These are phyloP conservation scores for Trachymyrmex cornetzi DNA, from an alignment of 1,140 invertebrate species.

Conservation along the genomic window DNA sequence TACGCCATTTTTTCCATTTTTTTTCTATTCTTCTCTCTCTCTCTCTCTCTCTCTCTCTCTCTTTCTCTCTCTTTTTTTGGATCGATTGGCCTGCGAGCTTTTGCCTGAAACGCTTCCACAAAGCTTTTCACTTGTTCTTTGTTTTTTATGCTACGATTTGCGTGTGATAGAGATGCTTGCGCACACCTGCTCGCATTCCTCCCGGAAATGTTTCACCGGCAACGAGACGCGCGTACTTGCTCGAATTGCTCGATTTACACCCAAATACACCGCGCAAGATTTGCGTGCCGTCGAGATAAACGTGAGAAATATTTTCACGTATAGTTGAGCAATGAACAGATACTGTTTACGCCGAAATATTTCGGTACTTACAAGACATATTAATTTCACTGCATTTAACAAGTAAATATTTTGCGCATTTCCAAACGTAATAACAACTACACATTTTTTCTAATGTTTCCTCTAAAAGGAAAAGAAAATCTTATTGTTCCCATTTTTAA, in stretches of 20 bases:
- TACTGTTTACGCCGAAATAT: neutral
- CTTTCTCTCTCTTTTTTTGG: constrained; percentile 22
- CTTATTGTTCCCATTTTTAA: neutral
- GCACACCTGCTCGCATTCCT: constrained; percentile 35
- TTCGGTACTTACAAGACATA: neutral
- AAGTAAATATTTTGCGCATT: neutral
- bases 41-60: neutral
- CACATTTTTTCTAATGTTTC: neutral
- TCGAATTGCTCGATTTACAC: constrained; percentile 41
- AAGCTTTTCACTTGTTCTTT: constrained; percentile 45
- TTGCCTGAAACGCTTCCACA: constrained; percentile 73
- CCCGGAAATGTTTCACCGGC: constrained; percentile 35
- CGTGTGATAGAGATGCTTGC: constrained; percentile 51
- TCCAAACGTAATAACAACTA: neutral
- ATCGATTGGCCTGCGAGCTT: constrained; percentile 72
- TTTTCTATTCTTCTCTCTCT: neutral
- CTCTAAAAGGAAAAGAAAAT: neutral
- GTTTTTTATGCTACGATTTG: constrained; percentile 45
- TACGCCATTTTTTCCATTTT: constrained; percentile 53
- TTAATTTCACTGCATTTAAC: neutral
- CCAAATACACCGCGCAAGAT: constrained; percentile 24
- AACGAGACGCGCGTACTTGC: constrained; percentile 20
- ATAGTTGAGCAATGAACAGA: neutral
- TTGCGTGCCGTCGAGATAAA: neutral
- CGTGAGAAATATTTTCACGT: constrained; percentile 21